phyloP scores from a whole-genome alignment of 1,140 invertebrate species.

The Mizuhopecten yessoensis region DNA sequence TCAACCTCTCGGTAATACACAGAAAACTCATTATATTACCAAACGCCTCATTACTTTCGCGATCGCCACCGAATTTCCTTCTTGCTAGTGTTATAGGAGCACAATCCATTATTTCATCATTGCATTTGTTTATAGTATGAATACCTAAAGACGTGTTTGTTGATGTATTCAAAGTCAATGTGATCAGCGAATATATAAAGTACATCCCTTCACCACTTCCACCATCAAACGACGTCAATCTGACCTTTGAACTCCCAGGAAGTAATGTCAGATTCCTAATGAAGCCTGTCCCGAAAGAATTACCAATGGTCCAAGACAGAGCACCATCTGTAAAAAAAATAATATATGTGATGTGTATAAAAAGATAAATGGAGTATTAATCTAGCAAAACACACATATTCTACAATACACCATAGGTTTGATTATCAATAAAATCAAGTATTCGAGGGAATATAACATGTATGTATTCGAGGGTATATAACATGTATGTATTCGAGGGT shows the following conservation, averaged over 20 bases:
- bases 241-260: neutral
- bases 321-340: neutral
- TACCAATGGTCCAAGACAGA: neutral
- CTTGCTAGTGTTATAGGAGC: neutral
- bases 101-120: neutral
- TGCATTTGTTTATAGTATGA: neutral
- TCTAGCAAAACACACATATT: too few relatives aligned
- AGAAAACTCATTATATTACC: neutral
- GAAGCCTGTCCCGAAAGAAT: neutral
- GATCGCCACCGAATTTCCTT: neutral
- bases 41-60: neutral
- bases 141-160: neutral
- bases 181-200: neutral
- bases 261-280: neutral
- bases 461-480: too few relatives aligned
- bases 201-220: neutral
- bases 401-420: too few relatives aligned
- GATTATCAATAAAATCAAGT: too few relatives aligned
- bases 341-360: too few relatives aligned
- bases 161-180: neutral
- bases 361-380: too few relatives aligned
- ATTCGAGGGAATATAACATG: too few relatives aligned
- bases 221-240: neutral
- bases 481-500: too few relatives aligned
- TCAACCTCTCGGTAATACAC: neutral